Evolutionary conservation across 2,888 invertebrate species (phyloP).

Genomic region (Heliconius sara): DNA sequence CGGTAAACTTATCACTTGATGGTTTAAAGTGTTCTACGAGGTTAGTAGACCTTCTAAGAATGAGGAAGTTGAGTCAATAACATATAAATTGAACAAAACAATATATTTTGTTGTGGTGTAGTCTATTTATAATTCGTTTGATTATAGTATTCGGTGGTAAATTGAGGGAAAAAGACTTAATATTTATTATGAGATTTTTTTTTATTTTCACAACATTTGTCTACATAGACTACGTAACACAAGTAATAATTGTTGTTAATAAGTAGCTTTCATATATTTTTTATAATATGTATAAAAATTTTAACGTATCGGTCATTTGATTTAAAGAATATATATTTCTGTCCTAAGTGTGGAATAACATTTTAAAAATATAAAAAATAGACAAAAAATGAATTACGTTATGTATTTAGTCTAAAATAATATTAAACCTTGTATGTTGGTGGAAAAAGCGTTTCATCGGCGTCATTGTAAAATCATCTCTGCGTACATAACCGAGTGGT

Average conservation of each 20-base stretch:
- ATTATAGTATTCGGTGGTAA: neutral
- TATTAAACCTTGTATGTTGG: neutral
- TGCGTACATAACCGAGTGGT: conserved; percentile 9
- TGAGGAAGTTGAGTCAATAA: conserved; percentile 5
- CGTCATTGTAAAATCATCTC: conserved; percentile 7
- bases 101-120: conserved; percentile 22
- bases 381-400: neutral
- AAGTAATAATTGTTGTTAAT: neutral
- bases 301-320: too few relatives aligned
- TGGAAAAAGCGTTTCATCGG: too few relatives aligned
- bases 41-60: neutral
- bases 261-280: neutral
- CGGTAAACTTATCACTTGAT: neutral
- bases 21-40: neutral
- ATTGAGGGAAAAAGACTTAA: too few relatives aligned
- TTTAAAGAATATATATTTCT: too few relatives aligned
- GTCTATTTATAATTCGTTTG: conserved; percentile 10
- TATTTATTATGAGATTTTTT: too few relatives aligned
- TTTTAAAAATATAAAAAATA: neutral
- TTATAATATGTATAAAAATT: neutral
- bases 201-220: too few relatives aligned
- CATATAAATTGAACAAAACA: neutral
- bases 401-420: neutral
- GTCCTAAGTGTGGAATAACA: neutral
- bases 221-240: too few relatives aligned